Evolutionary conservation across 1,140 invertebrate genomes (phyloP).

Genomic region (Brachionus calyciflorus): DNA sequence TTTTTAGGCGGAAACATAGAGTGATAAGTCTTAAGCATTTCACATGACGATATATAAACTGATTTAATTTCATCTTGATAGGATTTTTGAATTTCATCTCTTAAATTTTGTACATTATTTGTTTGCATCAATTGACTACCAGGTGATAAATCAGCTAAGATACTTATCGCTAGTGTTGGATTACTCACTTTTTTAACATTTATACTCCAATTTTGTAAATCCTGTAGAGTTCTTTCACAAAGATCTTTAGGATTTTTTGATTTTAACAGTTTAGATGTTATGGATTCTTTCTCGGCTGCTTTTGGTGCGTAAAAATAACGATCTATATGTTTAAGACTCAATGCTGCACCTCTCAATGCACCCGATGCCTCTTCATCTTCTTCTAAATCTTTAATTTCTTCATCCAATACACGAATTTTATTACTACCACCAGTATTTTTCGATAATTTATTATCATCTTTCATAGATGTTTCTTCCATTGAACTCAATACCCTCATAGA

Average conservation of each 20-base stretch:
- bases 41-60: slow-evolving; percentile 27
- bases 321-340: slow-evolving; percentile 28
- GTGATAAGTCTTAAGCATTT: slow-evolving; percentile 34
- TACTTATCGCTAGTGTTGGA: background rate
- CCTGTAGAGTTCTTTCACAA: background rate
- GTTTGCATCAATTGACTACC: slow-evolving; percentile 35
- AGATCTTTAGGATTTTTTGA: background rate
- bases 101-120: slow-evolving; percentile 40
- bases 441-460: background rate
- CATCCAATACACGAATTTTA: slow-evolving; percentile 27
- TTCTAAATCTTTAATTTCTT: slow-evolving; percentile 44
- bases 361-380: background rate
- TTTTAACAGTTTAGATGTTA: background rate
- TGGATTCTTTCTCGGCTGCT: background rate
- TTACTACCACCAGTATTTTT: background rate
- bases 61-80: slow-evolving; percentile 38
- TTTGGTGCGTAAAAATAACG: slow-evolving; percentile 43
- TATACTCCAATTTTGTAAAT: background rate
- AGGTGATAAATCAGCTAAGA: slow-evolving; percentile 36
- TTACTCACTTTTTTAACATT: slow-evolving; percentile 29
- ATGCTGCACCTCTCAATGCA: background rate
- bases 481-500: slow-evolving; percentile 35
- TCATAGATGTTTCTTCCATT: slow-evolving; percentile 31
- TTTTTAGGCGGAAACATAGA: slow-evolving; percentile 42
- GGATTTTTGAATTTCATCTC: slow-evolving; percentile 18